Conservation (phyloP, 2,113 vertebrate species). For the Seriola rivoliana region DNA sequence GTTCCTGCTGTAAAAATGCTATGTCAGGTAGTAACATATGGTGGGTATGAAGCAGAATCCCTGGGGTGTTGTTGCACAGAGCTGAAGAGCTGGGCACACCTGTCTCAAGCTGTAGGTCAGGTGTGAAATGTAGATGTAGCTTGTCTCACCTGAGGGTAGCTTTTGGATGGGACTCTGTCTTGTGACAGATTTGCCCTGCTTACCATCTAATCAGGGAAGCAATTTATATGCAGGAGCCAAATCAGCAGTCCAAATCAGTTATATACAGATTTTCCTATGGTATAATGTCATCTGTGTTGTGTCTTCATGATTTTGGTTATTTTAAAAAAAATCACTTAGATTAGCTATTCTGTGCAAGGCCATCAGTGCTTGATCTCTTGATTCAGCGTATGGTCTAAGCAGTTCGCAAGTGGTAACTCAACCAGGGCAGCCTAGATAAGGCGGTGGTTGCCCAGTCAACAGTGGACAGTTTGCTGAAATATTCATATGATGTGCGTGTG, state of each 20-base stretch:
- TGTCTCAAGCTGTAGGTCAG: slow-evolving; percentile 28
- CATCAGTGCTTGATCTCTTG: slow-evolving; percentile 53
- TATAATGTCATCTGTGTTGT: background rate
- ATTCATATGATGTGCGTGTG: slow-evolving; percentile 73
- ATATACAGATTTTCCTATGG: background rate
- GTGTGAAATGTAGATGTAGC: slow-evolving; percentile 56
- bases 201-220: background rate
- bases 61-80: background rate
- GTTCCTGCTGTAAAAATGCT: background rate
- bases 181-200: background rate
- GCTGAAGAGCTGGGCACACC: slow-evolving; percentile 23
- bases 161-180: background rate
- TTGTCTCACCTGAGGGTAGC: slow-evolving; percentile 25
- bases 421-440: slow-evolving; percentile 76
- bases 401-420: slow-evolving; percentile 72
- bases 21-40: background rate
- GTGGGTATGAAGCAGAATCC: background rate
- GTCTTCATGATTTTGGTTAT: background rate
- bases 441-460: slow-evolving; percentile 83
- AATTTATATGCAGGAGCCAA: background rate
- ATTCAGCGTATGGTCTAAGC: slow-evolving; percentile 52
- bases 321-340: background rate
- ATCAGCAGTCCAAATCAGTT: background rate
- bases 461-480: slow-evolving; percentile 79
- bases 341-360: background rate